Evolutionary conservation across 1,140 invertebrate genomes (phyloP).

Genomic region (Pachypsylla venusta): DNA sequence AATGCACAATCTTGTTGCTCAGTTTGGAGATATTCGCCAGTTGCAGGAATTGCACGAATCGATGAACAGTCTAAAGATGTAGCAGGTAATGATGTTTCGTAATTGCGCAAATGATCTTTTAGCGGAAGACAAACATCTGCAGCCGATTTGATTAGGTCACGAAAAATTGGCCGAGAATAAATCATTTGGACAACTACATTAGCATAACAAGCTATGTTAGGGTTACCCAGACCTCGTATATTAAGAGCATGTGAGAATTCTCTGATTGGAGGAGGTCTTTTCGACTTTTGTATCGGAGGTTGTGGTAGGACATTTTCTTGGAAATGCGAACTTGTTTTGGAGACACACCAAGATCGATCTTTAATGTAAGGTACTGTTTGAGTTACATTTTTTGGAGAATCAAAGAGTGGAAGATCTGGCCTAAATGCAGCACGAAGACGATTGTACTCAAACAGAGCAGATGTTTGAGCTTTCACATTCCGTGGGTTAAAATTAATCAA

Average conservation of each 20-base stretch:
- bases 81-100: not conserved
- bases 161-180: no score
- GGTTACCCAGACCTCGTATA: not conserved
- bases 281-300: no score
- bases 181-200: not conserved
- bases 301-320: no score
- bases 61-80: not conserved
- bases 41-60: no score
- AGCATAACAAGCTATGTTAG: not conserved
- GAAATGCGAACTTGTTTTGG: no score
- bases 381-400: not conserved
- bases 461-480: constrained; percentile 3
- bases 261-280: no score
- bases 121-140: not conserved
- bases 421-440: not conserved
- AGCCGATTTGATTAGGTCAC: no score
- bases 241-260: no score
- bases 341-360: constrained; percentile 3
- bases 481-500: constrained; percentile 12
- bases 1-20: not conserved
- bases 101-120: not conserved
- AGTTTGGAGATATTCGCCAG: not conserved
- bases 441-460: not conserved
- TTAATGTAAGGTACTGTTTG: not conserved
- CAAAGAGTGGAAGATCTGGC: not conserved